These are phyloP conservation scores for Bergia puertoricense DNA, from an alignment of 92 coral and sea anemone species.

Conservation along the genomic window DNA sequence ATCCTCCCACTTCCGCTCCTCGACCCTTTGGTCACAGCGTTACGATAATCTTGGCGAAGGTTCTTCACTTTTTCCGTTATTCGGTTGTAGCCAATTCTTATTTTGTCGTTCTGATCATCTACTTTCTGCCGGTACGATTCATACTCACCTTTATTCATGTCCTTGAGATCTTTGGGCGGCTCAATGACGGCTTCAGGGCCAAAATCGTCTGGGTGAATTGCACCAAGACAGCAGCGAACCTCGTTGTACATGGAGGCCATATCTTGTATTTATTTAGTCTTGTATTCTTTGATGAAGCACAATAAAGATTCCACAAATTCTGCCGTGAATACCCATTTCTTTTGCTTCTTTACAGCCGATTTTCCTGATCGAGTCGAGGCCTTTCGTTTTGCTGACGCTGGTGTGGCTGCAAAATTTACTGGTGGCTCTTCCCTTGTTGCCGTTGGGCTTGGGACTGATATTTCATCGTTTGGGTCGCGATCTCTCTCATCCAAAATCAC, in stretches of 20 bases:
- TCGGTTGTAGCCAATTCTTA: background rate
- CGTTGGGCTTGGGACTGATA: slow-evolving; percentile 24
- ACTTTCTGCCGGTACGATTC: background rate
- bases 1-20: too few relatives aligned
- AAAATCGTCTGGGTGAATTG: background rate
- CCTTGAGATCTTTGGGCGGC: background rate
- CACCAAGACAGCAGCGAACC: background rate
- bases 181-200: background rate
- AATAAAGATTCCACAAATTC: background rate
- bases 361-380: background rate
- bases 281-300: background rate
- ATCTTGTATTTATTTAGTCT: background rate
- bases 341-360: background rate
- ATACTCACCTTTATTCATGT: background rate
- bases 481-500: background rate
- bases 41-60: background rate
- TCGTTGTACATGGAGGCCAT: background rate
- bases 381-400: slow-evolving; percentile 10
- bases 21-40: background rate
- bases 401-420: background rate
- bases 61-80: background rate
- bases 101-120: background rate
- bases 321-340: background rate
- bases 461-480: slow-evolving; percentile 17
- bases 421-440: background rate